A percentile compares a stretch with the other conserved stretches of the same genome.
Conservation (phyloP, 92 coral and sea anemone genomes). For the Epizoanthus ramosus region DNA sequence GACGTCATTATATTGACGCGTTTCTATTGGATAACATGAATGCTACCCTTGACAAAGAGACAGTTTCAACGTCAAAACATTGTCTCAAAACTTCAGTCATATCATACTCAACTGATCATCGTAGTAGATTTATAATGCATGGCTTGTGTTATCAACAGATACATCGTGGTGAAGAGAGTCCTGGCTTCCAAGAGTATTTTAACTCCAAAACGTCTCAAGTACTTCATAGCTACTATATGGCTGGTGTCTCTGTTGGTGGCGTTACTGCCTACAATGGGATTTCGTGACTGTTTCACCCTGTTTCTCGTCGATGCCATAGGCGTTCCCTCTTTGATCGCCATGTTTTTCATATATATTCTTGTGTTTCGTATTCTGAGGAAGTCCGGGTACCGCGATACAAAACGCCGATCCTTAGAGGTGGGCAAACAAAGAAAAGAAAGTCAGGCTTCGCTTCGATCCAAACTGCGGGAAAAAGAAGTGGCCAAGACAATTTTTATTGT, state of each 20-base stretch:
- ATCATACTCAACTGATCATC: no score
- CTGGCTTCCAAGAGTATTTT: constrained; percentile 16
- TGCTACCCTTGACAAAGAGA: no score
- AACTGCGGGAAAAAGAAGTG: constrained; percentile 38
- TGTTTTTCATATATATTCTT: constrained; percentile 15
- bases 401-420: constrained; percentile 13
- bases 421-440: constrained; percentile 16
- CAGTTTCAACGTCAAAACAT: no score
- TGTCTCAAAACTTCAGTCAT: no score
- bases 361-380: constrained; percentile 36
- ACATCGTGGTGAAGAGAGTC: constrained; percentile 14
- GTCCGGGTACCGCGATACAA: constrained; percentile 20
- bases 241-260: constrained; percentile 12
- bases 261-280: constrained; percentile 29
- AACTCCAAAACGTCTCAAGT: constrained; percentile 27
- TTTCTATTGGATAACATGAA: no score
- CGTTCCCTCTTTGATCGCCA: constrained; percentile 14
- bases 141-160: neutral
- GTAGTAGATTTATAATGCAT: no score
- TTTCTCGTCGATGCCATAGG: constrained; percentile 8
- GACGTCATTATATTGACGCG: no score
- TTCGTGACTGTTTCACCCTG: constrained; percentile 14
- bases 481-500: constrained; percentile 32
- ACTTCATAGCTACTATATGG: constrained; percentile 24
- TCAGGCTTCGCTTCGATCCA: constrained; percentile 24